phyloP scores from a whole-genome alignment of 2,797 vertebrate genomes.

The Neoniphon sammara region DNA sequence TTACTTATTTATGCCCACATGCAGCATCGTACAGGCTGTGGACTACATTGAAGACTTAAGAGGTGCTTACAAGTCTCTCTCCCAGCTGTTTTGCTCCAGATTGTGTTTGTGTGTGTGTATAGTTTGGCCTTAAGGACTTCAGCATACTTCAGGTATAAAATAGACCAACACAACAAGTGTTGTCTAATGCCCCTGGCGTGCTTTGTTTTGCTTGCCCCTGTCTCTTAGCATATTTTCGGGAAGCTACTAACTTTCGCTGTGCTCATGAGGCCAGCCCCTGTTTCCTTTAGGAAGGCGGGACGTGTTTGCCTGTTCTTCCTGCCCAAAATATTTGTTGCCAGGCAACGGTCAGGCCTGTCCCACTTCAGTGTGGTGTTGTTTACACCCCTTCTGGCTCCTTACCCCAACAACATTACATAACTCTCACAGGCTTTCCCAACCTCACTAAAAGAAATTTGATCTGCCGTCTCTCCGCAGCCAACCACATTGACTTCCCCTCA shows the following conservation, averaged over 20 bases:
- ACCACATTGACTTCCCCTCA: slow-evolving; percentile 60
- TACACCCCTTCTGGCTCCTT: slow-evolving; percentile 81
- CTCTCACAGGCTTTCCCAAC: slow-evolving; percentile 71
- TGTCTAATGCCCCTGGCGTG: slow-evolving; percentile 57
- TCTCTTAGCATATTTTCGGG: slow-evolving; percentile 81
- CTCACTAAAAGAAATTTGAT: slow-evolving; percentile 70
- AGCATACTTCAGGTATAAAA: slow-evolving; percentile 25
- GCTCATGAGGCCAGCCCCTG: slow-evolving; percentile 78
- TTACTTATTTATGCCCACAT: background rate
- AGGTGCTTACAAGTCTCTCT: background rate
- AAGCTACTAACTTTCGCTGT: slow-evolving; percentile 76
- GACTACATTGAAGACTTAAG: background rate
- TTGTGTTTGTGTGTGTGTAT: slow-evolving; percentile 62
- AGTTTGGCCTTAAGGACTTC: slow-evolving; percentile 62
- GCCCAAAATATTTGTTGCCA: slow-evolving; percentile 87
- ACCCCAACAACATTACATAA: slow-evolving; percentile 78
- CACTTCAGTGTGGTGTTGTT: slow-evolving; percentile 76
- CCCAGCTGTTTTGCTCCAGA: too few relatives aligned
- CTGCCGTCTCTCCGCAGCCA: slow-evolving; percentile 48
- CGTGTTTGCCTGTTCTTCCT: slow-evolving; percentile 82
- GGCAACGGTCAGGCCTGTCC: slow-evolving; percentile 82
- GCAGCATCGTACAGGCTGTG: background rate
- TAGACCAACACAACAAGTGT: slow-evolving; percentile 23
- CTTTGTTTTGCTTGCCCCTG: slow-evolving; percentile 81
- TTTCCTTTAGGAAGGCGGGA: slow-evolving; percentile 82